Percentiles rank a stretch among this genome's conserved stretches.
These are phyloP conservation scores for Paedocypris micromegethes DNA, from an alignment of 2,797 vertebrate genomes.

Conservation along the genomic window DNA sequence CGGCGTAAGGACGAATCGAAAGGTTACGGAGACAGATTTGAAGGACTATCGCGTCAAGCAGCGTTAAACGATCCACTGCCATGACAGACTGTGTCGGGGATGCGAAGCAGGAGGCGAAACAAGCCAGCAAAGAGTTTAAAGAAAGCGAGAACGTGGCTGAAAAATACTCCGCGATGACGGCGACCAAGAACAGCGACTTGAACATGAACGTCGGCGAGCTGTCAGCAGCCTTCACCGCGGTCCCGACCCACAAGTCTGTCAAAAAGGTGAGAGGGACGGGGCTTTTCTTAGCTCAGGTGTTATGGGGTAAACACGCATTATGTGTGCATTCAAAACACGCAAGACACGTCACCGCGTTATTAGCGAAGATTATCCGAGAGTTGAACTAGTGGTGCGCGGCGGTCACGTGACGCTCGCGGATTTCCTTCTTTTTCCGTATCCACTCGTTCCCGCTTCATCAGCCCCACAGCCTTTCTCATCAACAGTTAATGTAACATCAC, in stretches of 20 bases:
- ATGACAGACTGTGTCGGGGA: conserved; percentile 72
- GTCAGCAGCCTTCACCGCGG: conserved; percentile 73
- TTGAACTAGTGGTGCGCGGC: conserved; percentile 19
- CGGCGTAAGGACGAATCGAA: conserved; percentile 41
- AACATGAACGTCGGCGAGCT: conserved; percentile 74
- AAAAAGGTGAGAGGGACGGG: conserved; percentile 70
- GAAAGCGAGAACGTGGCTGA: conserved; percentile 80
- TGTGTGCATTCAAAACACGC: conserved; percentile 12
- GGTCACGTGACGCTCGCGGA: conserved; percentile 13
- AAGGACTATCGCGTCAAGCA: conserved; percentile 28
- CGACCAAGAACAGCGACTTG: conserved; percentile 74
- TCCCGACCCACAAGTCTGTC: conserved; percentile 72
- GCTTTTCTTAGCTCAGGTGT: neutral
- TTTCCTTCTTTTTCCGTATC: neutral
- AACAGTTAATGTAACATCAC: too few species aligned
- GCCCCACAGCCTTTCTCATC: too few species aligned
- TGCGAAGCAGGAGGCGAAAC: conserved; percentile 71
- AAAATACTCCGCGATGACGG: conserved; percentile 74
- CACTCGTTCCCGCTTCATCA: neutral
- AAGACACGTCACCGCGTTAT: conserved; percentile 1
- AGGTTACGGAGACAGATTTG: conserved; percentile 40
- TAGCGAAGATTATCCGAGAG: conserved; percentile 16
- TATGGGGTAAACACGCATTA: conserved; percentile 16
- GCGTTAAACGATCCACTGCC: conserved; percentile 49
- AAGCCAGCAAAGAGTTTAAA: conserved; percentile 78